A percentile compares a stretch with the other conserved stretches of the same genome.
Evolutionary conservation across 2,888 invertebrate genomes (phyloP).

Genomic region (Drosophila longiperda): DNA sequence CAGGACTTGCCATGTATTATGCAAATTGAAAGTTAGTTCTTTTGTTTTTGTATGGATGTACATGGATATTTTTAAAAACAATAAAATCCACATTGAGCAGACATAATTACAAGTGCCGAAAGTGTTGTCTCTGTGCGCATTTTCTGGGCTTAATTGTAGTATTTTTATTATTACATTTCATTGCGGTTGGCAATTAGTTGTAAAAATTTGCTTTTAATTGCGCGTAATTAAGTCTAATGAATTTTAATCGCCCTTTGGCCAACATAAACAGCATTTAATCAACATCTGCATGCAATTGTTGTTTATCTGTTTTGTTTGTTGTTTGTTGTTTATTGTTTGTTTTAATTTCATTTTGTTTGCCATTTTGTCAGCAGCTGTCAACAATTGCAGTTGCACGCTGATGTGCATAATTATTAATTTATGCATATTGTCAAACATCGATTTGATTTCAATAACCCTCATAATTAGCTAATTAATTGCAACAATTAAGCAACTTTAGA

Average conservation of each 20-base stretch:
- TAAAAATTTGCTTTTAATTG: constrained; percentile 75
- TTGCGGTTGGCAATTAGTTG: constrained; percentile 62
- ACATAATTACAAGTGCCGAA: constrained; percentile 41
- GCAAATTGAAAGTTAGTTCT: constrained; percentile 15
- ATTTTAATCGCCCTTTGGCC: constrained; percentile 62
- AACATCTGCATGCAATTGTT: constrained; percentile 48
- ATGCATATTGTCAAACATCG: constrained; percentile 19
- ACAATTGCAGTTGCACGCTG: constrained; percentile 25
- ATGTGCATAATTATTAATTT: constrained; percentile 48
- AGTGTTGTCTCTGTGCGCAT: constrained; percentile 15
- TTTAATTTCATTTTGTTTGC: constrained; percentile 16
- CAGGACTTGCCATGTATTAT: background rate
- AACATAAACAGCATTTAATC: constrained; percentile 59
- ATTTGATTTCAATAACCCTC: background rate
- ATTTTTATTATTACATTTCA: constrained; percentile 4
- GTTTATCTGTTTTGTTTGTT: constrained; percentile 10
- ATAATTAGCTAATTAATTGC: constrained; percentile 43
- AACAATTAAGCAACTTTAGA: constrained; percentile 36
- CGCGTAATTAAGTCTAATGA: constrained; percentile 72
- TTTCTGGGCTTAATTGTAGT: constrained; percentile 3
- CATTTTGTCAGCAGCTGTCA: constrained; percentile 60
- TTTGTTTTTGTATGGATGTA: background rate
- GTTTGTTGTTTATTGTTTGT: constrained; percentile 22
- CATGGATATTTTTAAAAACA: constrained; percentile 31
- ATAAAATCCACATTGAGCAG: constrained; percentile 52